A percentile compares a stretch with the other conserved stretches of the same genome.
Evolutionary conservation across 2,113 vertebrate genomes (phyloP).

Genomic region (Taurulus bubalis): DNA sequence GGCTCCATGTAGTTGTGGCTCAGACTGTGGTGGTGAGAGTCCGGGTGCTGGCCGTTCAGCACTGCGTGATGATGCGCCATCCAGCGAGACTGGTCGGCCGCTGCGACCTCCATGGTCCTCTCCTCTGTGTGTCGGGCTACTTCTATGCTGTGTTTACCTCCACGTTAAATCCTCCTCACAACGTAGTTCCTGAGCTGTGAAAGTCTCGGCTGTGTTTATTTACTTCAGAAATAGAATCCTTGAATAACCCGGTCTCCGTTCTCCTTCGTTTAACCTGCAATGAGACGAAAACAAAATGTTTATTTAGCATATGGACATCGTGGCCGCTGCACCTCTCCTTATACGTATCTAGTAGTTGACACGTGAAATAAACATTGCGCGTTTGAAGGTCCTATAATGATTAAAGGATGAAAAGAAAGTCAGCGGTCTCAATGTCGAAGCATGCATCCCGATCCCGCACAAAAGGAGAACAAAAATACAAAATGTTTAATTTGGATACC

Average conservation of each 20-base stretch:
- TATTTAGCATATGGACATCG: slow-evolving; percentile 8
- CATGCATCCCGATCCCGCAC: not conserved
- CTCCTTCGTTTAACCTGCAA: slow-evolving; percentile 73
- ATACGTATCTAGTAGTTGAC: slow-evolving; percentile 13
- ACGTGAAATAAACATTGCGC: slow-evolving; percentile 33
- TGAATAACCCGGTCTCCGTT: slow-evolving; percentile 41
- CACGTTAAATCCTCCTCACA: slow-evolving; percentile 57
- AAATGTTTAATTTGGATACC: slow-evolving; percentile 58
- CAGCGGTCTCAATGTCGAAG: not conserved
- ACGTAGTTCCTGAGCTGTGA: slow-evolving; percentile 49
- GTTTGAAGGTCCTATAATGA: not conserved
- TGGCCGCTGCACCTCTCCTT: not conserved
- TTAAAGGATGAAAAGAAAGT: slow-evolving; percentile 6
- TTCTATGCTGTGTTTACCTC: slow-evolving; percentile 41
- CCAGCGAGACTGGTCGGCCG: slow-evolving; percentile 98
- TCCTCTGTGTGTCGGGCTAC: slow-evolving; percentile 10
- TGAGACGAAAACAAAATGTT: slow-evolving; percentile 56
- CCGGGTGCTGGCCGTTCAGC: slow-evolving; percentile 96
- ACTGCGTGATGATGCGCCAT: slow-evolving; percentile 98
- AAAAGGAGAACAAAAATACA: not conserved
- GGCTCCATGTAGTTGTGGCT: slow-evolving; percentile 99
- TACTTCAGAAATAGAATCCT: slow-evolving; percentile 69
- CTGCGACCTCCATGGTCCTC: slow-evolving; percentile 90
- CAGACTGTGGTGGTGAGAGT: slow-evolving; percentile 95
- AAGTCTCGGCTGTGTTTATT: slow-evolving; percentile 42